Evolutionary conservation across 2,797 vertebrate genomes (phyloP).

Genomic region (Lagodon rhomboides): DNA sequence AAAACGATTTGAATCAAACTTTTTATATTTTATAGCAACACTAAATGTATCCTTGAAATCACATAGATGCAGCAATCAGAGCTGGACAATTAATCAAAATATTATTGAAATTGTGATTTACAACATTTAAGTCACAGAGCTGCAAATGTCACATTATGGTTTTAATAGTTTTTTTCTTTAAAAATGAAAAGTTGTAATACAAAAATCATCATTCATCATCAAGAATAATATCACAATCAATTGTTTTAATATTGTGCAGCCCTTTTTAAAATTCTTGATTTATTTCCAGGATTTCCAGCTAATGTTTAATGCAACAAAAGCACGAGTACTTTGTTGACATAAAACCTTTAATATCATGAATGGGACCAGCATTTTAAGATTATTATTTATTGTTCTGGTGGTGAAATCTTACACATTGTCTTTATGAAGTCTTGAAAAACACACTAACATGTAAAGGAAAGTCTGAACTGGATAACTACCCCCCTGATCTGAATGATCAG

Average conservation of each 20-base stretch:
- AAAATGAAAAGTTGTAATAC: no score
- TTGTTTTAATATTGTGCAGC: no score
- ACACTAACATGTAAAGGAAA: background rate
- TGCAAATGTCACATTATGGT: no score
- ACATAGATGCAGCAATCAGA: no score
- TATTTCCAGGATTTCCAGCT: background rate
- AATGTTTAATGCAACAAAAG: background rate
- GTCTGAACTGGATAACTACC: background rate
- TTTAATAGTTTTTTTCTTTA: no score
- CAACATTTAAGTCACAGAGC: no score
- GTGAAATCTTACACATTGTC: background rate
- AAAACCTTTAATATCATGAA: background rate
- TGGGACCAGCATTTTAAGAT: background rate
- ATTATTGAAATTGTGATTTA: no score
- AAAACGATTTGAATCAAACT: background rate
- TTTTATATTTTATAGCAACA: background rate
- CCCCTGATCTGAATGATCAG: background rate
- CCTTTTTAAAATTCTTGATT: background rate
- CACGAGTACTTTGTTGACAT: background rate
- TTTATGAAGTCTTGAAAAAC: background rate
- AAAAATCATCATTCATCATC: no score
- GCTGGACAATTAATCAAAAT: no score
- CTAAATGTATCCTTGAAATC: background rate
- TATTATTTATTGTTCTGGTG: no score
- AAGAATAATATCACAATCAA: no score